These are phyloP conservation scores for Molossus alvarezi DNA, from an alignment of 2,797 vertebrate genomes.

Conservation along the genomic window DNA sequence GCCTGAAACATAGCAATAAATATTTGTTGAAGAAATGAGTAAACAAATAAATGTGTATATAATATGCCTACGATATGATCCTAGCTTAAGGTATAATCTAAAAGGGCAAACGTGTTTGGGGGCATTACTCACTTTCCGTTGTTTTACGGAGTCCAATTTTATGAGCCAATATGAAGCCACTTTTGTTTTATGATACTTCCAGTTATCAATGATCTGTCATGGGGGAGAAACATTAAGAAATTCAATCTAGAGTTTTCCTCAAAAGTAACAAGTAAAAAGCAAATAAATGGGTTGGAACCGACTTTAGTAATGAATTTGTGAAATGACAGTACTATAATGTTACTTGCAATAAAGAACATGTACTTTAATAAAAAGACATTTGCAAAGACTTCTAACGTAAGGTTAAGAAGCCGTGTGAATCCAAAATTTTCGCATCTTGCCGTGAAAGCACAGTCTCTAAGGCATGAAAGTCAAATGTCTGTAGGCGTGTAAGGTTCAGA, in stretches of 20 bases:
- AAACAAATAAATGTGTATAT: not conserved
- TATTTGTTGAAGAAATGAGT: slow-evolving; percentile 24
- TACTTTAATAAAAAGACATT: not conserved
- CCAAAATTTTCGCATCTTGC: slow-evolving; percentile 8
- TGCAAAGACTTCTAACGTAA: slow-evolving; percentile 7
- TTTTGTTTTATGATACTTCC: slow-evolving; percentile 99
- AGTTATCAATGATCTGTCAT: slow-evolving; percentile 97
- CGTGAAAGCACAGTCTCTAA: not conserved
- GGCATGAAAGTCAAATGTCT: slow-evolving; percentile 51
- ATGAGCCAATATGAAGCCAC: slow-evolving; percentile 98
- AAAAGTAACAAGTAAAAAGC: slow-evolving; percentile 34
- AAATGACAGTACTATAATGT: slow-evolving; percentile 23
- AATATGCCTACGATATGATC: not conserved
- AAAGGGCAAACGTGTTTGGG: not conserved
- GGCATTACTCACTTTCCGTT: slow-evolving; percentile 94
- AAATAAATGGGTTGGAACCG: not conserved
- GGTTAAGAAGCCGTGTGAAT: not conserved
- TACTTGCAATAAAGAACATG: slow-evolving; percentile 20
- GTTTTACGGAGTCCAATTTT: slow-evolving; percentile 97
- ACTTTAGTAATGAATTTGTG: not conserved
- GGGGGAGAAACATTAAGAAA: slow-evolving; percentile 68
- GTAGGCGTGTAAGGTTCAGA: not conserved
- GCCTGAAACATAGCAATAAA: not conserved
- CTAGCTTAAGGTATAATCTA: not conserved
- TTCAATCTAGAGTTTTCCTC: slow-evolving; percentile 44